Evolutionary conservation across 2,797 vertebrate species (phyloP).

Genomic region (Iguana delicatissima): DNA sequence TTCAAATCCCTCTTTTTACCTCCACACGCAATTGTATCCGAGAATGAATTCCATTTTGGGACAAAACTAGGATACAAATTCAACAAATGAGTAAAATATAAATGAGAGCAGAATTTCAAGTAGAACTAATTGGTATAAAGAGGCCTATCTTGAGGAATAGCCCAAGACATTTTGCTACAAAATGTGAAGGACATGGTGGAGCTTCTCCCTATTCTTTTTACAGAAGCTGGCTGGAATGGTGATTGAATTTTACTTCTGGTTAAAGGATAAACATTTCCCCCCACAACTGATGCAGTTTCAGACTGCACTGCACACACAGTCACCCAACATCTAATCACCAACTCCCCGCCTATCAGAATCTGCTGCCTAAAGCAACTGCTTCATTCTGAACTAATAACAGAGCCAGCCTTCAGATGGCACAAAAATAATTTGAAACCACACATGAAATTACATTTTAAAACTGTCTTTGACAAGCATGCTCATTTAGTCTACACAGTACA

Average conservation of each 20-base stretch:
- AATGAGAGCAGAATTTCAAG: background rate
- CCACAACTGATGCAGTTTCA: background rate
- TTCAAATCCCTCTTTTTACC: background rate
- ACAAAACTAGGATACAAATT: too few relatives aligned
- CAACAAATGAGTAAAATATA: too few relatives aligned
- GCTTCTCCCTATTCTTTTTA: background rate
- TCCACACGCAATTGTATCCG: background rate
- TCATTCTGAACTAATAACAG: background rate
- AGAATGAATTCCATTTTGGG: too few relatives aligned
- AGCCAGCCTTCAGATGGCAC: too few relatives aligned
- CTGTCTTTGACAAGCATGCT: too few relatives aligned
- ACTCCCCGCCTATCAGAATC: background rate
- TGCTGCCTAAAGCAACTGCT: background rate
- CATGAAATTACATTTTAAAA: background rate
- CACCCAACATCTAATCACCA: background rate
- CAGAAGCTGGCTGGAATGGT: background rate
- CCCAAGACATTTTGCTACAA: background rate
- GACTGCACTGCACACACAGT: background rate
- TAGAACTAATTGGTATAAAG: background rate
- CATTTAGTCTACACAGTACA: background rate
- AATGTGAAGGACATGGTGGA: background rate
- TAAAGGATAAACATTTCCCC: background rate
- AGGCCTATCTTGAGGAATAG: background rate
- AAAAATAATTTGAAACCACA: background rate
- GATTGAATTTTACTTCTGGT: background rate